Evolutionary conservation across 1,140 invertebrate species (phyloP).

Genomic region (Conopomorpha cramerella): DNA sequence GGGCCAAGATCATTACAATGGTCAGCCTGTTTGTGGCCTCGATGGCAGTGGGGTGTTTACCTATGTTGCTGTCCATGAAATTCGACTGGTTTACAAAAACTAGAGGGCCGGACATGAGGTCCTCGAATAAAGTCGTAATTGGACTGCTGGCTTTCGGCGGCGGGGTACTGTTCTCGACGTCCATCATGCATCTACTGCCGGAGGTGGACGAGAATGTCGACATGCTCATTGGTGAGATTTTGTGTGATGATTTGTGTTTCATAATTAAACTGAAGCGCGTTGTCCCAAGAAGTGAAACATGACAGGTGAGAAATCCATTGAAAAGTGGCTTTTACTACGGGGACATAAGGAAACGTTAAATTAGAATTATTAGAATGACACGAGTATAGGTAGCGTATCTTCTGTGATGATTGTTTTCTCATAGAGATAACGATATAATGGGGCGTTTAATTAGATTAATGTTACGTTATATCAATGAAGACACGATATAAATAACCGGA

Average conservation of each 20-base stretch:
- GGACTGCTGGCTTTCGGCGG: slow-evolving; percentile 83
- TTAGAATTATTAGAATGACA: too few relatives aligned
- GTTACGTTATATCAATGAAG: too few relatives aligned
- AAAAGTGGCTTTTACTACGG: too few relatives aligned
- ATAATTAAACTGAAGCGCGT: too few relatives aligned
- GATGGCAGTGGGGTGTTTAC: slow-evolving; percentile 70
- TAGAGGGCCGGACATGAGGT: slow-evolving; percentile 45
- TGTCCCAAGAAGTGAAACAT: too few relatives aligned
- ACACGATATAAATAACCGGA: too few relatives aligned
- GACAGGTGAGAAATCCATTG: too few relatives aligned
- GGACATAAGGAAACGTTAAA: too few relatives aligned
- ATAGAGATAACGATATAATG: too few relatives aligned
- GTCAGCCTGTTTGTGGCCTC: slow-evolving; percentile 69
- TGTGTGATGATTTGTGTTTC: not conserved
- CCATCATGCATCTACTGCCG: slow-evolving; percentile 87
- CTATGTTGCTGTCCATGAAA: slow-evolving; percentile 68
- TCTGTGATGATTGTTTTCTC: too few relatives aligned
- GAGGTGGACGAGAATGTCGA: slow-evolving; percentile 78
- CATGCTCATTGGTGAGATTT: slow-evolving; percentile 53
- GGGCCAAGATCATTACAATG: slow-evolving; percentile 76
- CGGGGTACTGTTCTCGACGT: slow-evolving; percentile 88
- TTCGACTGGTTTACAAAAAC: slow-evolving; percentile 64
- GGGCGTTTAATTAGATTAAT: too few relatives aligned
- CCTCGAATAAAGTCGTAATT: slow-evolving; percentile 33
- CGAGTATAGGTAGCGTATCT: too few relatives aligned